Percentiles rank a stretch among this genome's conserved stretches.
Evolutionary conservation across 2,113 vertebrate species (phyloP).

Genomic region (Bufo bufo): DNA sequence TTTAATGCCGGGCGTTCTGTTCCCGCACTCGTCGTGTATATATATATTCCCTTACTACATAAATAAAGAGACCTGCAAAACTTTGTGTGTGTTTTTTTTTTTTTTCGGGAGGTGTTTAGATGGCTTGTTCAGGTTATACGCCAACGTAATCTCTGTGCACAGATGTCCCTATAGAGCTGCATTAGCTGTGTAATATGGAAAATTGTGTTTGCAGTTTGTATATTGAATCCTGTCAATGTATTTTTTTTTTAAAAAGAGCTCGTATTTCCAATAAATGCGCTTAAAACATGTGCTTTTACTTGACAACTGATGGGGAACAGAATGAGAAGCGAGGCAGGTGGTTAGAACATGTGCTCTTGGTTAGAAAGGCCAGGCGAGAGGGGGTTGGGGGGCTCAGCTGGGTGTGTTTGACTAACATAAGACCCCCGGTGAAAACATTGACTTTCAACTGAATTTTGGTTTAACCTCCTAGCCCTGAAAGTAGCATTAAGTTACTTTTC

Average conservation of each 20-base stretch:
- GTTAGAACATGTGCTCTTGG: constrained; percentile 49
- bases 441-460: not conserved
- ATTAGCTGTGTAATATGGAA: constrained; percentile 54
- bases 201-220: constrained; percentile 59
- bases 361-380: constrained; percentile 9
- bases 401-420: constrained; percentile 11
- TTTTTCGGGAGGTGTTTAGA: constrained; percentile 51
- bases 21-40: not conserved
- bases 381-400: constrained; percentile 28
- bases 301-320: constrained; percentile 58
- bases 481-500: not conserved
- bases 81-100: constrained; percentile 17
- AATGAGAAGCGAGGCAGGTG: constrained; percentile 49
- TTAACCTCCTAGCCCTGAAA: not conserved
- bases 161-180: constrained; percentile 52
- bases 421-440: constrained; percentile 25
- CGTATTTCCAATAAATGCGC: constrained; percentile 57
- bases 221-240: constrained; percentile 58
- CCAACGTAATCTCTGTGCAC: constrained; percentile 53
- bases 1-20: constrained; percentile 12
- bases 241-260: constrained; percentile 56
- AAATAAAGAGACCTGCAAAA: constrained; percentile 12
- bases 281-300: constrained; percentile 56
- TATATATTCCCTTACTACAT: not conserved
- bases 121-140: constrained; percentile 47